Evolutionary conservation across 2,888 invertebrate species (phyloP), one percentile per base, ranked within the genome.

Genomic region (Pristionchus entomophagus): DNA sequence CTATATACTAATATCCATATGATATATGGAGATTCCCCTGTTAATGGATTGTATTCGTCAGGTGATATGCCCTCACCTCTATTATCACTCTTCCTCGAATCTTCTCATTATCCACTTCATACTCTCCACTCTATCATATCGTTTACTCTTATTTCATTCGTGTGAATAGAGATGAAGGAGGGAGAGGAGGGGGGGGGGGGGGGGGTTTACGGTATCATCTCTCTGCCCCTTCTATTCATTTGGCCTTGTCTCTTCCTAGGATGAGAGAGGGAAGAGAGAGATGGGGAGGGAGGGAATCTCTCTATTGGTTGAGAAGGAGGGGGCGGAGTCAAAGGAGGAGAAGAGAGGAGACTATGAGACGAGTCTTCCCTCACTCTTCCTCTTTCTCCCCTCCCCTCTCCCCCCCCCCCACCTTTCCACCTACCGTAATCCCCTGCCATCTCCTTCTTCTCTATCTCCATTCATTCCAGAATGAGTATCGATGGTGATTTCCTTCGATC

Each of bases 401-500:
- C 53, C 26, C 19, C 41, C n/a, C n/a, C 26, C 83, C n/a, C 41
- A 38, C 45, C 41, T 17, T 41, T n/a, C n/a, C n/a, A n/a, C 62
- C 51, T 51, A 84, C 69, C 69, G 65, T 84, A 69, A 22, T 59
- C 49, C 35, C 56, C 56, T 32, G 32, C 29, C 53, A 35, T 80
- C 51, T 10, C 35, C 78, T 45, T 53, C 19, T 19, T 53, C 10
- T 45, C 45, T 10, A 45, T 45, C 14, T 45, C 14, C 45, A 45
- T 45, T 14, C 8, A 19, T 26, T 82, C 49, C 49, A 77, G 62
- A 77, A 92, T 92, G 92, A 92, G 92, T 88, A 89, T 92, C 69
- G 90, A 92, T 88, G 90, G 88, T 38, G 91, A 91, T 22, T 91
- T 92, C 85, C 89, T 92, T 51, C 89, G 89, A 35, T 88, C 89